Evolutionary conservation across 2,888 invertebrate species (phyloP).

Genomic region (Periphyllus acericola): DNA sequence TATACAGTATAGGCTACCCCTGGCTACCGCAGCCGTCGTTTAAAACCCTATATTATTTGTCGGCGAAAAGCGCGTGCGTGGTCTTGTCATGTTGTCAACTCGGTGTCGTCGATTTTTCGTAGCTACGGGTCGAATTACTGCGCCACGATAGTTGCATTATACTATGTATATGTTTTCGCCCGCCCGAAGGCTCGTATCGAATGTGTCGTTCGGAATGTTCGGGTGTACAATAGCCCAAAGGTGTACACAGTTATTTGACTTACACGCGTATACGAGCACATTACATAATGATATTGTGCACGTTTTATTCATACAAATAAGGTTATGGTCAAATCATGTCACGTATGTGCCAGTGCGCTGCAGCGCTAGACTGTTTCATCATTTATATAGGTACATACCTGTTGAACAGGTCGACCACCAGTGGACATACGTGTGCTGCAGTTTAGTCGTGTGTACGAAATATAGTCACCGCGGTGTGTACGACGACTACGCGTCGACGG

Average conservation of each 20-base stretch:
- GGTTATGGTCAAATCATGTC: slow-evolving; percentile 25
- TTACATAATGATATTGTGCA: not conserved
- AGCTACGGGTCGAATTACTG: too few relatives aligned
- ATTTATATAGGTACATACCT: not conserved
- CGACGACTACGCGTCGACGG: not conserved
- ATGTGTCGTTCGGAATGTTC: slow-evolving; percentile 9
- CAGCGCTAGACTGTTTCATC: not conserved
- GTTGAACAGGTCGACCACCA: slow-evolving; percentile 13
- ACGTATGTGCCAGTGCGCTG: not conserved
- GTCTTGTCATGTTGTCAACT: too few relatives aligned
- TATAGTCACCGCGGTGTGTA: not conserved
- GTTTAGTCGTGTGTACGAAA: not conserved
- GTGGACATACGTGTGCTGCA: not conserved
- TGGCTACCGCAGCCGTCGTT: too few relatives aligned
- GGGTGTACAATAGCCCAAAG: slow-evolving; percentile 13
- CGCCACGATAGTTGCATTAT: not conserved
- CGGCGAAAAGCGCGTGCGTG: too few relatives aligned
- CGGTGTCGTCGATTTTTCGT: too few relatives aligned
- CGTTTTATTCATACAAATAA: slow-evolving; percentile 6
- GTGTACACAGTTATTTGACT: not conserved
- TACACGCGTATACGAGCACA: not conserved
- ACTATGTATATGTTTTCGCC: not conserved
- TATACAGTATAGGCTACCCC: too few relatives aligned
- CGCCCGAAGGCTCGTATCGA: not conserved
- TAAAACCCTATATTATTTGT: too few relatives aligned